phyloP scores from a whole-genome alignment of 2,797 vertebrate species.

The Vipera ursinii region DNA sequence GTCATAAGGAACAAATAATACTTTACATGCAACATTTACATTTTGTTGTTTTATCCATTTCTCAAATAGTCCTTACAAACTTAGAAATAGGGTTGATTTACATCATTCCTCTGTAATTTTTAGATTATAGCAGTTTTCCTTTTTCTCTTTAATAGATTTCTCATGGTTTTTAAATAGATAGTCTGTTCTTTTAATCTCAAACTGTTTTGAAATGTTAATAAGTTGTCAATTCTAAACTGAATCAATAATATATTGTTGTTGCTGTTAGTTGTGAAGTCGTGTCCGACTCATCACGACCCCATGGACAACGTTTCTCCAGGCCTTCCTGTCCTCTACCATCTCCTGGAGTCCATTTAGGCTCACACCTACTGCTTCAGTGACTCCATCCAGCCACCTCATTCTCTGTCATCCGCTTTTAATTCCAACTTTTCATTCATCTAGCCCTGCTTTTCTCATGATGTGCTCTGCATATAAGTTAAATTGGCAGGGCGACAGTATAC shows the following conservation, averaged over 20 bases:
- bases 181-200: not conserved
- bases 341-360: too few relatives aligned
- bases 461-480: too few relatives aligned
- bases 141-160: slow-evolving; percentile 39
- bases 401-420: too few relatives aligned
- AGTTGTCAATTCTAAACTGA: not conserved
- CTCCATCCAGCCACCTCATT: too few relatives aligned
- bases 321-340: too few relatives aligned
- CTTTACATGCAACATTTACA: not conserved
- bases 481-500: too few relatives aligned
- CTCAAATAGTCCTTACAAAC: not conserved
- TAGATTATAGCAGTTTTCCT: slow-evolving; percentile 6
- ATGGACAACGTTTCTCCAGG: too few relatives aligned
- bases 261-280: too few relatives aligned
- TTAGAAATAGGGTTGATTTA: not conserved
- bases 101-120: slow-evolving; percentile 44
- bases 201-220: not conserved
- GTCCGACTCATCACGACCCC: too few relatives aligned
- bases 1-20: not conserved
- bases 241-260: not conserved
- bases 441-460: too few relatives aligned
- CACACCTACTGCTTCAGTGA: too few relatives aligned
- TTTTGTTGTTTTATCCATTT: slow-evolving; percentile 4
- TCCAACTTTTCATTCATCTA: too few relatives aligned
- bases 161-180: not conserved